phyloP scores from a whole-genome alignment of 2,113 vertebrate species.

The Carassius carassius region DNA sequence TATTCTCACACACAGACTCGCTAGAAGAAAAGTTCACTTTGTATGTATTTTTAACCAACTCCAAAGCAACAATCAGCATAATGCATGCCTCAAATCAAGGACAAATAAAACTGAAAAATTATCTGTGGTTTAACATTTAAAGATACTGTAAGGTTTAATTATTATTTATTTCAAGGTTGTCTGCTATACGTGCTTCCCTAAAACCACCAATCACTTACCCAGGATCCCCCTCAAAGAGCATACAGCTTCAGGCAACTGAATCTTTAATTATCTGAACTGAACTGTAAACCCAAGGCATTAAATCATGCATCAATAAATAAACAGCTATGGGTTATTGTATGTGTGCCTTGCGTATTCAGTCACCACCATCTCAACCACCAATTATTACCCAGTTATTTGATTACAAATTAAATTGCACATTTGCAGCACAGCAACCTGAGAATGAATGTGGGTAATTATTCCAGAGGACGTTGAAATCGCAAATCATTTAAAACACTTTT shows the following conservation, averaged over 20 bases:
- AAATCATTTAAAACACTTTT: conserved; percentile 71
- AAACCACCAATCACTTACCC: neutral
- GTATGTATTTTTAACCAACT: neutral
- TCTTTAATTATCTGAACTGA: conserved; percentile 49
- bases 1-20: neutral
- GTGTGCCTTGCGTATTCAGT: conserved; percentile 73
- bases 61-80: neutral
- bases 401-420: conserved; percentile 77
- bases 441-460: conserved; percentile 77
- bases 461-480: conserved; percentile 67
- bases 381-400: conserved; percentile 77
- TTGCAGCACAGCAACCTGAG: conserved; percentile 68
- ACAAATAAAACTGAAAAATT: neutral
- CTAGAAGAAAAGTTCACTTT: neutral
- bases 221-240: conserved; percentile 33
- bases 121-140: neutral
- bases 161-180: neutral
- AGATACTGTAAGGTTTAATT: conserved; percentile 5
- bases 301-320: conserved; percentile 51
- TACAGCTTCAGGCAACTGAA: conserved; percentile 41
- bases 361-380: conserved; percentile 69
- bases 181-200: neutral
- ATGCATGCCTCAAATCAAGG: neutral
- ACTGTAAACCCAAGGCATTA: conserved; percentile 40
- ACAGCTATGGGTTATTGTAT: conserved; percentile 39